Conservation (phyloP, 2,888 invertebrate species). For the Drosophila nr. perissopoda region DNA sequence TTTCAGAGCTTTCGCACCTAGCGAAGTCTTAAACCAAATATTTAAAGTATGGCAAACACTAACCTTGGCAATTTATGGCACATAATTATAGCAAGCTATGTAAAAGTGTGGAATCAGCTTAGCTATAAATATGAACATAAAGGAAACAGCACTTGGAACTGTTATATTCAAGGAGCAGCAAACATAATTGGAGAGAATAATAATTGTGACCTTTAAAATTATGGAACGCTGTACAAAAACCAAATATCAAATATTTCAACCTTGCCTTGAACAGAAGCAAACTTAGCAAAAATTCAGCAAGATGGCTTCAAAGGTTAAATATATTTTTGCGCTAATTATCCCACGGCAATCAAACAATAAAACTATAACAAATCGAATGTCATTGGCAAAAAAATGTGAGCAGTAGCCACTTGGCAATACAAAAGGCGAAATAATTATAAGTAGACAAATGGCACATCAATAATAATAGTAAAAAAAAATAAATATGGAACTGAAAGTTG, state of each 20-base stretch:
- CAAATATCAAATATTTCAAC: conserved; percentile 17
- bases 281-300: conserved; percentile 10
- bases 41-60: conserved; percentile 4
- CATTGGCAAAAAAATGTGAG: conserved; percentile 20
- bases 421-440: conserved; percentile 12
- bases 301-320: conserved; percentile 10
- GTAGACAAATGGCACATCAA: conserved; percentile 33
- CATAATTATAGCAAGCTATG: not conserved
- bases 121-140: conserved; percentile 18
- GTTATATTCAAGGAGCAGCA: conserved; percentile 5
- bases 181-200: conserved; percentile 5
- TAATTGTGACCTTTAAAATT: not conserved
- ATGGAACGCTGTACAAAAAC: not conserved
- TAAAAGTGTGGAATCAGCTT: not conserved
- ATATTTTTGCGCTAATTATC: conserved; percentile 22
- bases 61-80: conserved; percentile 31
- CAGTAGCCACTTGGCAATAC: conserved; percentile 6
- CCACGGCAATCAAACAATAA: conserved; percentile 16
- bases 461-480: conserved; percentile 7
- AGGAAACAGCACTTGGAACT: not conserved
- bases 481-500: conserved; percentile 15
- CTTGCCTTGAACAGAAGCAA: conserved; percentile 1
- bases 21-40: conserved; percentile 18
- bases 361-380: conserved; percentile 34
- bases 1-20: conserved; percentile 1